phyloP scores from a whole-genome alignment of 2,888 invertebrate species.

The Baronia brevicornis region DNA sequence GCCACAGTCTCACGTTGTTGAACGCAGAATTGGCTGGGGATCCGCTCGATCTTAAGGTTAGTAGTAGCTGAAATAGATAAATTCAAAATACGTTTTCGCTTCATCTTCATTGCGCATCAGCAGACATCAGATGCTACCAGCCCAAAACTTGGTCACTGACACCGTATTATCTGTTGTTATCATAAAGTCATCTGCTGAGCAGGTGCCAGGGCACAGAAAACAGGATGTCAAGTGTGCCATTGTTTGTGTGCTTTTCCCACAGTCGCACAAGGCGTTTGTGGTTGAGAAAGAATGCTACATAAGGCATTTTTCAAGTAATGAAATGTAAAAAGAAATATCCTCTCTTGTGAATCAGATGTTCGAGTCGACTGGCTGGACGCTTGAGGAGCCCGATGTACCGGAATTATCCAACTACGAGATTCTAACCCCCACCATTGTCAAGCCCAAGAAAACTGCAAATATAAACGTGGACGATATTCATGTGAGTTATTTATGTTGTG shows the following conservation, averaged over 20 bases:
- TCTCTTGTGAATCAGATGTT: slow-evolving; percentile 82
- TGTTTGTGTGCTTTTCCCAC: too few relatives aligned
- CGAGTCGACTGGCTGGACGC: slow-evolving; percentile 92
- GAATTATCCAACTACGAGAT: slow-evolving; percentile 91
- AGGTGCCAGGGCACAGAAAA: too few relatives aligned
- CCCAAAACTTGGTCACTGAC: too few relatives aligned
- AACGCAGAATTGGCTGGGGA: slow-evolving; percentile 92
- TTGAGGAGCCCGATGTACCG: slow-evolving; percentile 91
- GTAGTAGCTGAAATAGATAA: too few relatives aligned
- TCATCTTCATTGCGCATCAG: too few relatives aligned
- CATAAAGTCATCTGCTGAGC: too few relatives aligned
- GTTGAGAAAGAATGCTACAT: background rate
- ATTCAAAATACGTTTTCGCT: too few relatives aligned
- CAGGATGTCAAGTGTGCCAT: too few relatives aligned
- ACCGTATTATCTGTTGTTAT: background rate
- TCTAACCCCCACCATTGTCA: slow-evolving; percentile 90
- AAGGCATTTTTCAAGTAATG: background rate
- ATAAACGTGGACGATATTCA: slow-evolving; percentile 67
- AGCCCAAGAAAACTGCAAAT: slow-evolving; percentile 68
- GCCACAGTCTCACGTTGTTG: slow-evolving; percentile 94
- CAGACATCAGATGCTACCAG: too few relatives aligned
- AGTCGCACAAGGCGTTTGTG: too few relatives aligned
- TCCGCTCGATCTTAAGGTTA: slow-evolving; percentile 92
- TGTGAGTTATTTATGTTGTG: slow-evolving; percentile 34
- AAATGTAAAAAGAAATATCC: background rate